Base-by-base conservation (phyloP, 2,888 invertebrate genomes). In the Spilarctia lutea region DNA sequence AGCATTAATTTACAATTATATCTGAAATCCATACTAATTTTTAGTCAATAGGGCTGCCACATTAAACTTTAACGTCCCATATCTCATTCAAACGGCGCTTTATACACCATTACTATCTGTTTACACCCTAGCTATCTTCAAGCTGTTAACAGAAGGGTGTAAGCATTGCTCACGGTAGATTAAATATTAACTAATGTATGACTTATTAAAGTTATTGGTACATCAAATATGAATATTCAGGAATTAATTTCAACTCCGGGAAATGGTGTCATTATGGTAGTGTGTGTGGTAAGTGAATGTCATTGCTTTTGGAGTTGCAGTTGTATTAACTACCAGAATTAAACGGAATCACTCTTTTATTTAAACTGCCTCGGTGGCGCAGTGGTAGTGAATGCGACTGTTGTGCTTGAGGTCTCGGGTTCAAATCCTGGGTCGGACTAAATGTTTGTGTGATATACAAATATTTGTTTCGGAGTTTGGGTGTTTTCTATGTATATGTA, bases 31-130 rank as follows among this genome's bases (percentile, higher is more conserved):
- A 82, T 69, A 48, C 20, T 68, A 80, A 74, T 76, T 79, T 73
- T 35, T 27, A 71, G 24, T 16, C 3, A 10, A 63, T 72, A 83
- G 81, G 69, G 79, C 30, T 75, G 76, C 30, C 39, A 67, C 68
- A 80, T 84, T 78, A 77, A 80, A 83, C n/a, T 76, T 85, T 75
- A 83, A 68, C 77, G 71, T 75, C 39, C 27, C 10, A 68, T 60
- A 78, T 78, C 75, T 81, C 79, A 76, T 74, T 77, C 76, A 68
- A 79, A 84, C 56, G 73, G 74, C 72, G 79, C 68, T 79, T 78
- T 77, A 76, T 72, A 73, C 71, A 27, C 75, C 65, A 68, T 75
- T 74, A 78, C 78, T 78, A 75, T 75, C 66, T 74, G 75, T 75
- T 73, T 75, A 63, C 79, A 81, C 73, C 85, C 81, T 72, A 30